Conservation (phyloP, 2,888 invertebrate genomes). For the Pristionchus exspectatus region DNA sequence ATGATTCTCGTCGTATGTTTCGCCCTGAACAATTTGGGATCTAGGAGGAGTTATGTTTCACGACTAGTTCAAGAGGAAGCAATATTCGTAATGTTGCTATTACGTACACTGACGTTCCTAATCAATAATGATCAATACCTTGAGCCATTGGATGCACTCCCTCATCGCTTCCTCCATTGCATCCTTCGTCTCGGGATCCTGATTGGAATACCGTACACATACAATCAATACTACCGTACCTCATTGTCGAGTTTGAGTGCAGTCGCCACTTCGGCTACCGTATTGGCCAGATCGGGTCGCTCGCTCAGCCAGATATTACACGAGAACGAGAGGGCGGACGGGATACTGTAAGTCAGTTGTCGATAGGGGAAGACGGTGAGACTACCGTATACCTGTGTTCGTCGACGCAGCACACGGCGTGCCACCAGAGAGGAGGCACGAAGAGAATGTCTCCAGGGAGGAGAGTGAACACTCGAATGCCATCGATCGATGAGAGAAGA, state of each 20-base stretch:
- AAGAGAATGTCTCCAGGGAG: slow-evolving; percentile 90
- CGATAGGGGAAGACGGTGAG: not conserved
- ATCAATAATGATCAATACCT: not conserved
- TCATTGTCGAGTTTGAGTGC: not conserved
- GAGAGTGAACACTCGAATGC: slow-evolving; percentile 84
- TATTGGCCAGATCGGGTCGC: slow-evolving; percentile 37
- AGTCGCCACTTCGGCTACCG: slow-evolving; percentile 7
- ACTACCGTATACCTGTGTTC: not conserved
- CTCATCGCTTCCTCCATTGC: not conserved
- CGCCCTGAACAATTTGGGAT: not conserved
- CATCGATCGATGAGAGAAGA: slow-evolving; percentile 61
- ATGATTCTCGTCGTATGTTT: not conserved
- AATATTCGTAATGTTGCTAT: no score
- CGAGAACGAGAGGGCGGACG: slow-evolving; percentile 41
- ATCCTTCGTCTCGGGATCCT: not conserved
- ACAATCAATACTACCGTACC: not conserved
- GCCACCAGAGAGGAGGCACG: slow-evolving; percentile 93
- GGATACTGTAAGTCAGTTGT: slow-evolving; percentile 7
- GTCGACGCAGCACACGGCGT: slow-evolving; percentile 24
- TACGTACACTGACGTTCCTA: not conserved
- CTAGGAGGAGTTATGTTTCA: not conserved
- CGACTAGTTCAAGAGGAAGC: no score
- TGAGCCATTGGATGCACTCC: not conserved
- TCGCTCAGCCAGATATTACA: slow-evolving; percentile 55
- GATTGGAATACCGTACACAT: not conserved